Evolutionary conservation across 2,888 invertebrate species (phyloP).

Genomic region (Drosophila mayaguana): DNA sequence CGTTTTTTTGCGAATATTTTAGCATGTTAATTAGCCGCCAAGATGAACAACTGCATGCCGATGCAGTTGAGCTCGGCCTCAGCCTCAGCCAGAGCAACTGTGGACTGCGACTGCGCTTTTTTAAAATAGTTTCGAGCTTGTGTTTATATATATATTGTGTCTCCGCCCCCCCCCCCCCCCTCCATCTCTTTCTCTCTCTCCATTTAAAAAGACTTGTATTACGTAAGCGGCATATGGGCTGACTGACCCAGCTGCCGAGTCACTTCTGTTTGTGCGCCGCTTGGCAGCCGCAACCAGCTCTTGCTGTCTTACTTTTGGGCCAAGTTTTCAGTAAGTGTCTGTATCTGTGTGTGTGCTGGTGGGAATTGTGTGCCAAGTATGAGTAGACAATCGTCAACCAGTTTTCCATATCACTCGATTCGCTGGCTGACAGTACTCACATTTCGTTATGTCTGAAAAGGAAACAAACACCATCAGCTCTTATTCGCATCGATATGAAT

Average conservation of each 20-base stretch:
- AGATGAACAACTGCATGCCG: conserved; percentile 40
- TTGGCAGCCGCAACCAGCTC: conserved; percentile 25
- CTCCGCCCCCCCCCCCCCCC: too few species aligned
- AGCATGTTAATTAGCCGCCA: conserved; percentile 54
- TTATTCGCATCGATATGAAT: conserved; percentile 47
- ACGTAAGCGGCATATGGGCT: conserved; percentile 56
- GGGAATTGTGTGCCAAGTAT: conserved; percentile 62
- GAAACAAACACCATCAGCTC: conserved; percentile 10
- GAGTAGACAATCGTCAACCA: conserved; percentile 67
- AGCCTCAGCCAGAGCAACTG: conserved; percentile 9
- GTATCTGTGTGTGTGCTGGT: conserved; percentile 30
- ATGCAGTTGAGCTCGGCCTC: conserved; percentile 43
- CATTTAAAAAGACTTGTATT: conserved; percentile 43
- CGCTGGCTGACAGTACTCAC: conserved; percentile 60
- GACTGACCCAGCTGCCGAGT: conserved; percentile 66
- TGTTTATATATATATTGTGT: conserved; percentile 2
- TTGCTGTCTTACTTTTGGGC: conserved; percentile 69
- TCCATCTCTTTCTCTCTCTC: neutral
- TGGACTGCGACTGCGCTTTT: conserved; percentile 55
- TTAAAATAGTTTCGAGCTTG: conserved; percentile 36
- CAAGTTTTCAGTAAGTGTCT: conserved; percentile 36
- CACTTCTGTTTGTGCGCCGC: conserved; percentile 59
- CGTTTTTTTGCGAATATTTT: conserved; percentile 20
- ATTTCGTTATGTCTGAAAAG: conserved; percentile 10
- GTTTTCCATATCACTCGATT: conserved; percentile 70